Percentiles rank a stretch among this genome's conserved stretches.
Conservation (phyloP, 2,797 vertebrate genomes). For the Remorina albescens region DNA sequence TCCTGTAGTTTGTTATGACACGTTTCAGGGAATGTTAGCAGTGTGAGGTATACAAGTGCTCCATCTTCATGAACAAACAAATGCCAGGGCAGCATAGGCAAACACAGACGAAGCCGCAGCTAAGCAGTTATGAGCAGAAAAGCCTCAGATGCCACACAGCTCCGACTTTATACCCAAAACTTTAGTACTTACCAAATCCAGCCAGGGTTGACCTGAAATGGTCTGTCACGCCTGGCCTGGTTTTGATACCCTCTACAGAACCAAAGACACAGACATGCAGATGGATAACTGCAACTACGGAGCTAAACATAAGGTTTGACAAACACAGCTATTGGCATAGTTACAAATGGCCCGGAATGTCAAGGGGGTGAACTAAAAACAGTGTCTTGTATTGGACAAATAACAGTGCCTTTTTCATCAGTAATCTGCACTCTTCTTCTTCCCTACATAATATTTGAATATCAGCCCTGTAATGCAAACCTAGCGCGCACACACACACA, state of each 20-base stretch:
- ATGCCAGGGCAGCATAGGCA: constrained; percentile 9
- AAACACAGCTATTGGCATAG: background rate
- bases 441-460: too few relatives aligned
- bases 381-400: too few relatives aligned
- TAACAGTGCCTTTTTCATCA: too few relatives aligned
- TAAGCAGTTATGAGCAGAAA: background rate
- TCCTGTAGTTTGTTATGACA: constrained; percentile 38
- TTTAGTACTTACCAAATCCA: constrained; percentile 81
- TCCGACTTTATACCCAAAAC: background rate
- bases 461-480: constrained; percentile 15
- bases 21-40: constrained; percentile 41
- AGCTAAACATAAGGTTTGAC: constrained; percentile 3
- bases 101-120: constrained; percentile 14
- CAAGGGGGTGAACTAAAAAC: background rate
- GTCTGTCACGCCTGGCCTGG: constrained; percentile 64
- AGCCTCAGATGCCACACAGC: background rate
- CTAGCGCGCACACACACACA: too few relatives aligned
- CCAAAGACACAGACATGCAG: constrained; percentile 61
- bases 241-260: constrained; percentile 67
- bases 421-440: too few relatives aligned
- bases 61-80: constrained; percentile 36
- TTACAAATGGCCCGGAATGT: background rate
- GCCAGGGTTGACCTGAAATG: constrained; percentile 82
- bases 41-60: constrained; percentile 17
- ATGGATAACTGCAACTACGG: constrained; percentile 10